A percentile compares a stretch with the other conserved stretches of the same genome.
These are phyloP conservation scores for Phoeniculus purpureus DNA, from an alignment of 2,797 vertebrate species.

Conservation along the genomic window DNA sequence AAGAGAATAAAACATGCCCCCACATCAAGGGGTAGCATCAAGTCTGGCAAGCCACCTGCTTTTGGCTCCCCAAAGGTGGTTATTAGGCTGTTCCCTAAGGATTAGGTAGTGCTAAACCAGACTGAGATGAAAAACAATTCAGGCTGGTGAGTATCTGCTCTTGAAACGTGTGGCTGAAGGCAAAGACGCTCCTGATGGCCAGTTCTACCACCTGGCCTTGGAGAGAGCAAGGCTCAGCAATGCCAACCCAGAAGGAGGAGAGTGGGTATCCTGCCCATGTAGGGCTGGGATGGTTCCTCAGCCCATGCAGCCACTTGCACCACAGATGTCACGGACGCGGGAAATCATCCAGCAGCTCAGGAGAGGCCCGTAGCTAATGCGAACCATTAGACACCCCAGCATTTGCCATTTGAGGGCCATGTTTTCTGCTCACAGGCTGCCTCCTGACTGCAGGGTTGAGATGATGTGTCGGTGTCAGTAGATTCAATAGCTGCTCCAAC, in stretches of 20 bases:
- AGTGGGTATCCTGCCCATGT: rapidly evolving
- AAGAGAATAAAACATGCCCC: neutral
- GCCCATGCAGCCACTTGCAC: neutral
- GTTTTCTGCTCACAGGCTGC: constrained; percentile 27
- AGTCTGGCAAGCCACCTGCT: neutral
- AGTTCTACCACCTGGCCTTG: neutral
- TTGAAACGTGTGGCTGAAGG: neutral
- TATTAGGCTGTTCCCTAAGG: neutral
- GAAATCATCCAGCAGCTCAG: constrained; percentile 28
- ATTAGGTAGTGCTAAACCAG: neutral
- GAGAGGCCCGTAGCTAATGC: constrained; percentile 30
- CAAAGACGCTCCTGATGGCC: neutral
- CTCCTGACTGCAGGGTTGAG: constrained; percentile 32
- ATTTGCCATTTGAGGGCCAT: constrained; percentile 18
- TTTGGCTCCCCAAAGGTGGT: neutral
- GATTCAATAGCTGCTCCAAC: constrained; percentile 52
- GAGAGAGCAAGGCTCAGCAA: neutral
- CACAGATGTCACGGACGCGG: neutral
- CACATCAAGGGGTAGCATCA: neutral
- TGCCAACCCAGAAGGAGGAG: neutral
- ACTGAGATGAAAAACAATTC: neutral
- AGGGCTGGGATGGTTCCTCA: neutral
- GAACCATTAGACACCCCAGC: constrained; percentile 24
- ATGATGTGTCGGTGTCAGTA: constrained; percentile 39
- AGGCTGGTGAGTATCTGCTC: neutral